These are phyloP conservation scores for Semotilus atromaculatus DNA, from an alignment of 2,797 vertebrate genomes.

Conservation along the genomic window DNA sequence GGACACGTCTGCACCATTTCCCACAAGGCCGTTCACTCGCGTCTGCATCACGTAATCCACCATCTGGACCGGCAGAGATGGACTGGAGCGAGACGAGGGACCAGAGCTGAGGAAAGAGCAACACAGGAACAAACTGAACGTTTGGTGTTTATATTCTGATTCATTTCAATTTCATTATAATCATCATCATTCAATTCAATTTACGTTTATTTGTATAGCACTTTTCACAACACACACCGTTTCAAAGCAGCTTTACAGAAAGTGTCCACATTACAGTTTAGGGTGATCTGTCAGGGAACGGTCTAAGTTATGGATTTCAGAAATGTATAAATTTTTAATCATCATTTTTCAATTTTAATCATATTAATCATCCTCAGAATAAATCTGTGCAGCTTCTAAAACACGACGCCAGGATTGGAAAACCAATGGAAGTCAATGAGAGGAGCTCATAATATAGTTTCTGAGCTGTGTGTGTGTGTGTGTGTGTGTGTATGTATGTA, in stretches of 20 bases:
- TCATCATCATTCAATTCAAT: background rate
- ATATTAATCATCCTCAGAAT: background rate
- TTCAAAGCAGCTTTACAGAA: no score
- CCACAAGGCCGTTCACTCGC: slow-evolving; percentile 2
- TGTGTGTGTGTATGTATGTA: background rate
- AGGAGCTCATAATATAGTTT: no score
- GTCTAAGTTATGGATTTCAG: no score
- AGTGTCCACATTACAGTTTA: no score
- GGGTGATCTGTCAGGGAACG: no score
- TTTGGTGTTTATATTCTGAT: background rate
- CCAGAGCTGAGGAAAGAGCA: background rate
- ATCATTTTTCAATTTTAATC: no score
- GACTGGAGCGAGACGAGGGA: background rate
- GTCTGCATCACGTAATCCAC: background rate
- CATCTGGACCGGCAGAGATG: background rate
- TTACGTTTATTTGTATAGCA: no score
- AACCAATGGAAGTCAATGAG: no score
- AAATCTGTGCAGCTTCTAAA: background rate
- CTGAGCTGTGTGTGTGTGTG: background rate
- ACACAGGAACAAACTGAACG: background rate
- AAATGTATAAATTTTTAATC: no score
- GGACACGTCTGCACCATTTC: background rate
- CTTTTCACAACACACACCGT: no score
- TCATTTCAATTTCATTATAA: background rate
- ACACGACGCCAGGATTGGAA: no score